A percentile compares a stretch with the other conserved stretches of the same genome.
Conservation (phyloP, 2,113 vertebrate genomes). For the Amphilophus citrinellus region DNA sequence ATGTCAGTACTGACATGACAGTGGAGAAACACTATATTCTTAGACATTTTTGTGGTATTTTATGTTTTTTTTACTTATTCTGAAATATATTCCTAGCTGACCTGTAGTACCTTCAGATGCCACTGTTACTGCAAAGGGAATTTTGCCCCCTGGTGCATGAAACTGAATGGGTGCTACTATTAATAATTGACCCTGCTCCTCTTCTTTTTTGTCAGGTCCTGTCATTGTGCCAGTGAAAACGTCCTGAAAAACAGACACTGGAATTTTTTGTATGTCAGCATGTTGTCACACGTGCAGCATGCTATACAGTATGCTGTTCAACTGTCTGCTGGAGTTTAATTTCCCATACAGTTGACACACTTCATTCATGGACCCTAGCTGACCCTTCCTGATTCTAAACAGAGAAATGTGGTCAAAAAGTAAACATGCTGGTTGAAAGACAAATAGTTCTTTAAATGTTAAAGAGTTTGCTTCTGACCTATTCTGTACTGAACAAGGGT, state of each 20-base stretch:
- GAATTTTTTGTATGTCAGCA: neutral
- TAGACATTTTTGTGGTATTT: neutral
- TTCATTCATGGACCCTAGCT: constrained; percentile 3
- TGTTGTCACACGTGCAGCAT: neutral
- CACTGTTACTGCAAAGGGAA: constrained; percentile 15
- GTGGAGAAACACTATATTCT: too few relatives aligned
- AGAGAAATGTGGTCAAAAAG: neutral
- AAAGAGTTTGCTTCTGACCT: neutral
- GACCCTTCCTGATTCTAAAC: neutral
- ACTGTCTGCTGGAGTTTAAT: neutral
- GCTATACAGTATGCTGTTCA: neutral
- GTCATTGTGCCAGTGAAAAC: neutral
- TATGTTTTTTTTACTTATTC: neutral
- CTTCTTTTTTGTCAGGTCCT: neutral
- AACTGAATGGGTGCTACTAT: neutral
- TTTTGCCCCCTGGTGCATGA: constrained; percentile 44
- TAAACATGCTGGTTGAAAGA: neutral
- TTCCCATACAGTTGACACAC: constrained; percentile 2
- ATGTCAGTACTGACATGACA: neutral
- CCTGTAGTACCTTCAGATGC: neutral
- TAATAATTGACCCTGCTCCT: neutral
- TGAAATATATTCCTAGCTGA: neutral
- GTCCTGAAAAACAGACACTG: neutral
- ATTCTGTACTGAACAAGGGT: too few relatives aligned
- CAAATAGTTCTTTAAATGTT: neutral